These are phyloP conservation scores for Macrotis lagotis DNA, from an alignment of 2,113 vertebrate species.

Conservation along the genomic window DNA sequence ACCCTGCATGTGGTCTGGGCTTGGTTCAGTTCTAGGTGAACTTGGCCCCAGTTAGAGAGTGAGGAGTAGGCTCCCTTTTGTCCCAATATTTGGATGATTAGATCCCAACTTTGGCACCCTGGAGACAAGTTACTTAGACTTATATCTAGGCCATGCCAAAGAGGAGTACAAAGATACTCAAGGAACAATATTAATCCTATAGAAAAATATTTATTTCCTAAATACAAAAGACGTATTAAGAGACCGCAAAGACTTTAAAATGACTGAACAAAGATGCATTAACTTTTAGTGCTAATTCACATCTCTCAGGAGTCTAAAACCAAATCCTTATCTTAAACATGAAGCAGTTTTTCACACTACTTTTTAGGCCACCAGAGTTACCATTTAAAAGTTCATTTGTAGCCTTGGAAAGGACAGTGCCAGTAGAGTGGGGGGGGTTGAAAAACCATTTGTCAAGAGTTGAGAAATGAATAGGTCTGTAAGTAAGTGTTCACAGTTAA, in stretches of 20 bases:
- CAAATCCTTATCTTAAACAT: background rate
- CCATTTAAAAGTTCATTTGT: background rate
- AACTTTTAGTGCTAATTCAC: background rate
- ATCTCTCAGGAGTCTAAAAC: background rate
- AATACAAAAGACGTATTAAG: background rate
- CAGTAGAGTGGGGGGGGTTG: background rate
- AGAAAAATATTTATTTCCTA: background rate
- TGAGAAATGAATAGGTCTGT: background rate
- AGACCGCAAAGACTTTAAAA: background rate
- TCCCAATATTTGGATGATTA: background rate
- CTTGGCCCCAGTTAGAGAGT: background rate
- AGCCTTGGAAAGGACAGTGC: background rate
- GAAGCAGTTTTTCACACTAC: background rate
- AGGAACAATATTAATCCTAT: background rate
- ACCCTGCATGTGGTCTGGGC: background rate
- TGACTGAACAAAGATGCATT: background rate
- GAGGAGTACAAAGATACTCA: background rate
- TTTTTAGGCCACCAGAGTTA: background rate
- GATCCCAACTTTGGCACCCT: background rate
- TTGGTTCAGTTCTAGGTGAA: background rate
- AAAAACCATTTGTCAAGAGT: background rate
- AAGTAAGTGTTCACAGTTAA: background rate
- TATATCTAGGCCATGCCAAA: background rate
- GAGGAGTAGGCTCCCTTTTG: background rate
- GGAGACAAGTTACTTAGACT: background rate